A percentile compares a stretch with the other conserved stretches of the same genome.
These are phyloP conservation scores for Tychaedon coryphoeus DNA, from an alignment of 2,113 vertebrate genomes.

Conservation along the genomic window DNA sequence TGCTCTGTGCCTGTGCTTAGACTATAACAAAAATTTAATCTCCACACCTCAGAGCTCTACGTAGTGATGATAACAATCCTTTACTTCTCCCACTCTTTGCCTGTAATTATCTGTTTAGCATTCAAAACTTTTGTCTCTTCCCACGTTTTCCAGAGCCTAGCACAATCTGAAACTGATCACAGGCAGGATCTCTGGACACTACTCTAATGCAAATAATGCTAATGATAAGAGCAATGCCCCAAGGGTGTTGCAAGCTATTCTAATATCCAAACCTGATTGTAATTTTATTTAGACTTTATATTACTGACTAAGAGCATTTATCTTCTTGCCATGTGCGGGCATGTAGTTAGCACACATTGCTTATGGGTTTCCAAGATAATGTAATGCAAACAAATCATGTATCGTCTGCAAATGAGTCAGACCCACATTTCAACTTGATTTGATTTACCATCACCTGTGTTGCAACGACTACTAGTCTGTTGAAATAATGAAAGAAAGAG, in stretches of 20 bases:
- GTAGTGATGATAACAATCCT: background rate
- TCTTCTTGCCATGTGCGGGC: constrained; percentile 24
- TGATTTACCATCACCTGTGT: constrained; percentile 52
- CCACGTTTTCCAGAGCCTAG: constrained; percentile 39
- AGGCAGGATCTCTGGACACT: constrained; percentile 45
- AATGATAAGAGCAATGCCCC: constrained; percentile 35
- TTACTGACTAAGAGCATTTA: constrained; percentile 43
- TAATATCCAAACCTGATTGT: constrained; percentile 40
- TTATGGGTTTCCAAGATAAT: constrained; percentile 64
- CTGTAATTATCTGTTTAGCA: constrained; percentile 47
- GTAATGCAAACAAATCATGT: constrained; percentile 54
- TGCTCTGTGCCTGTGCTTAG: background rate
- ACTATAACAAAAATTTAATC: background rate
- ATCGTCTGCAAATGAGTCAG: constrained; percentile 48
- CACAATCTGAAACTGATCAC: constrained; percentile 20
- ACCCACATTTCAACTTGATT: constrained; percentile 25
- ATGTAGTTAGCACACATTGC: constrained; percentile 12
- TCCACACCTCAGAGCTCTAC: background rate
- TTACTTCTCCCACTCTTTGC: constrained; percentile 15
- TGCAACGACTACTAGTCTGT: constrained; percentile 39
- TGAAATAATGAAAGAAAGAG: constrained; percentile 47
- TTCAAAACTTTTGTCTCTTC: constrained; percentile 49
- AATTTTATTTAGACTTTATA: constrained; percentile 56
- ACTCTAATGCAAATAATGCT: constrained; percentile 26
- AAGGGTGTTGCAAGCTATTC: constrained; percentile 41